phyloP scores from a whole-genome alignment of 2,113 vertebrate genomes.

The Sigmodon hispidus region DNA sequence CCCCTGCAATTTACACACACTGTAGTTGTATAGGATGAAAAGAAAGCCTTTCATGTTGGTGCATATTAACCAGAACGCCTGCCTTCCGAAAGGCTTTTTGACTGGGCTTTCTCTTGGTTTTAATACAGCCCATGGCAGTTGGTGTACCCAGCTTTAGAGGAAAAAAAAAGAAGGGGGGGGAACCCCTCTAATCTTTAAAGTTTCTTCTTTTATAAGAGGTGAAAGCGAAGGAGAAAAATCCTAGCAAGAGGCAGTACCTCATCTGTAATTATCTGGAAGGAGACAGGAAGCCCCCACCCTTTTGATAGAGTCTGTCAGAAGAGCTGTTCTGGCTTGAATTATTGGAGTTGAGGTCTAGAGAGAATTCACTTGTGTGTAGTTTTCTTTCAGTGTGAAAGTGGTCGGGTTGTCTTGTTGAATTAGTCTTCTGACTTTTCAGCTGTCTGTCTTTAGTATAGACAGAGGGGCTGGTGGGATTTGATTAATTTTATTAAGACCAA shows the following conservation, averaged over 20 bases:
- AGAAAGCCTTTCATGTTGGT: slow-evolving; percentile 90
- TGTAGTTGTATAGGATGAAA: slow-evolving; percentile 90
- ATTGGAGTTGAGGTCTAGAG: background rate
- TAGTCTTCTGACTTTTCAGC: slow-evolving; percentile 1
- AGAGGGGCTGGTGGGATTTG: background rate
- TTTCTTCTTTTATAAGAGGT: slow-evolving; percentile 69
- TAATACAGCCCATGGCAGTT: slow-evolving; percentile 86
- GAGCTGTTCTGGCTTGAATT: background rate
- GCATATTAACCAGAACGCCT: slow-evolving; percentile 91
- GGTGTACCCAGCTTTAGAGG: slow-evolving; percentile 81
- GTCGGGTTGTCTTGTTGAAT: background rate
- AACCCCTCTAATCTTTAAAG: slow-evolving; percentile 83
- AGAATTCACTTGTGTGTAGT: background rate
- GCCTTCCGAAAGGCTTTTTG: slow-evolving; percentile 87
- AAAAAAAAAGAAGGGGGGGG: background rate
- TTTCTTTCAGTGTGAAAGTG: background rate
- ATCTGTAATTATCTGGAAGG: slow-evolving; percentile 60
- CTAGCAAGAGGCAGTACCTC: slow-evolving; percentile 57
- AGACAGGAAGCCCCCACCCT: background rate
- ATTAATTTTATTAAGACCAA: background rate
- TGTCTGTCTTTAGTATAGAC: background rate
- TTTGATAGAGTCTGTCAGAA: slow-evolving; percentile 29
- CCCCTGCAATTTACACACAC: slow-evolving; percentile 90
- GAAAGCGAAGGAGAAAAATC: slow-evolving; percentile 72
- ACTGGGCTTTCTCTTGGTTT: slow-evolving; percentile 87